A percentile compares a stretch with the other conserved stretches of the same genome.
These are phyloP conservation scores for Drosophila cardini DNA, from an alignment of 1,140 invertebrate genomes.

Conservation along the genomic window DNA sequence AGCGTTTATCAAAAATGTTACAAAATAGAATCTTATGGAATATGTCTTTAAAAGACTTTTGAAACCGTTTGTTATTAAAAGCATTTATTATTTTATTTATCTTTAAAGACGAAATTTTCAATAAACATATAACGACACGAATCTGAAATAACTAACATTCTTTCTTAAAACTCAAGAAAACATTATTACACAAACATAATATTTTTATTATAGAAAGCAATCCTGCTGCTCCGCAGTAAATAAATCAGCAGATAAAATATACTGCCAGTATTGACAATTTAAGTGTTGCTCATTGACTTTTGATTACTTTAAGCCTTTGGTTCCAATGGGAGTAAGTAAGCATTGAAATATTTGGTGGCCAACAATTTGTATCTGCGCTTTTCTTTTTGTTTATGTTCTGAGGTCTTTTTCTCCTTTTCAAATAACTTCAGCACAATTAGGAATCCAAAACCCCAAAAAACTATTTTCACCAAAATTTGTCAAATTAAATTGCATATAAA, in stretches of 20 bases:
- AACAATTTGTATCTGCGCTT: slow-evolving; percentile 13
- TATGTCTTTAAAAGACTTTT: not conserved
- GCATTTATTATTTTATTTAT: not conserved
- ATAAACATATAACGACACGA: too few species aligned
- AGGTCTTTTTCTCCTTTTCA: slow-evolving; percentile 33
- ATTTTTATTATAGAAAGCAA: not conserved
- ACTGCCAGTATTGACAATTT: slow-evolving; percentile 68
- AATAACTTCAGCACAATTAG: slow-evolving; percentile 13
- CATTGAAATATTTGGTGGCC: slow-evolving; percentile 23
- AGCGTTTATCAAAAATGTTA: slow-evolving; percentile 22
- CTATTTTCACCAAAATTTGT: slow-evolving; percentile 78
- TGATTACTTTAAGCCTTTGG: slow-evolving; percentile 60
- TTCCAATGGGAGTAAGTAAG: slow-evolving; percentile 13
- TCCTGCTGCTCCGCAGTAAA: slow-evolving; percentile 56
- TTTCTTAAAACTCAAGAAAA: not conserved
- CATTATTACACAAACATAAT: too few species aligned
- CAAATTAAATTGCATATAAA: slow-evolving; percentile 79
- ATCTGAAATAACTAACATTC: not conserved
- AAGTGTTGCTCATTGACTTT: slow-evolving; percentile 76
- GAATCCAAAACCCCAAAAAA: slow-evolving; percentile 36
- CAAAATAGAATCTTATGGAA: not conserved
- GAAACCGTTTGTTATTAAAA: not conserved
- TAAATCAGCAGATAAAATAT: slow-evolving; percentile 71
- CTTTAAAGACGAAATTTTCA: too few species aligned
- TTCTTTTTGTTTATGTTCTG: slow-evolving; percentile 15